Conservation (phyloP, 2,888 invertebrate species). For the Toxonevra muliebris region DNA sequence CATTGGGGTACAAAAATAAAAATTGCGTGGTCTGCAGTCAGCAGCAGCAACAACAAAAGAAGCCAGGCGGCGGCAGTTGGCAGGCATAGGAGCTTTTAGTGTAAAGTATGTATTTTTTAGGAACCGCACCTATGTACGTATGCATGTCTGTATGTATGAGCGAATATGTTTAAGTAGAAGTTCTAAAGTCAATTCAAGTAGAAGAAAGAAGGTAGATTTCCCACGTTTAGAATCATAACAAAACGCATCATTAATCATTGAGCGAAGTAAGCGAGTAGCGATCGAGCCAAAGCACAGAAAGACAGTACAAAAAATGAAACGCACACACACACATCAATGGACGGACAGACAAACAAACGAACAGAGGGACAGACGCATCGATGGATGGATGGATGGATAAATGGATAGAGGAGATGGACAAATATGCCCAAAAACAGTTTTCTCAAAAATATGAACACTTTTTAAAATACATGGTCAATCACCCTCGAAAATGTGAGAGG, state of each 20-base stretch:
- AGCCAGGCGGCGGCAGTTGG: constrained; percentile 5
- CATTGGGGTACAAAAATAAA: constrained; percentile 12
- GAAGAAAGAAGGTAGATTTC: constrained; percentile 47
- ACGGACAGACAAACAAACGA: background rate
- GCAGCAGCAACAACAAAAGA: constrained; percentile 35
- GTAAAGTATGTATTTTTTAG: no score
- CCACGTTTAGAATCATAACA: constrained; percentile 62
- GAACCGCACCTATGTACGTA: constrained; percentile 24
- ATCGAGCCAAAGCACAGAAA: constrained; percentile 1
- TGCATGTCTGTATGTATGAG: constrained; percentile 28
- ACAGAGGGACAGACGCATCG: background rate
- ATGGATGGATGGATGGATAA: background rate
- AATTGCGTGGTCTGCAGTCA: constrained; percentile 45
- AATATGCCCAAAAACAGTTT: background rate
- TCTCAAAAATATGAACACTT: no score
- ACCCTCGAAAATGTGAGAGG: background rate
- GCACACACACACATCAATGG: background rate
- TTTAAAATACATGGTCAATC: constrained; percentile 9
- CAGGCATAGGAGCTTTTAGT: no score
- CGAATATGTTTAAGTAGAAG: no score
- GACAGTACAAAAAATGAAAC: constrained; percentile 10
- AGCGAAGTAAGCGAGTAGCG: constrained; percentile 1
- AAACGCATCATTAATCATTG: constrained; percentile 61
- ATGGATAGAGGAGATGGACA: background rate
- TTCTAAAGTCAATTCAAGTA: no score